Evolutionary conservation across 2,113 vertebrate species (phyloP).

Genomic region (Poeciliopsis prolifica): DNA sequence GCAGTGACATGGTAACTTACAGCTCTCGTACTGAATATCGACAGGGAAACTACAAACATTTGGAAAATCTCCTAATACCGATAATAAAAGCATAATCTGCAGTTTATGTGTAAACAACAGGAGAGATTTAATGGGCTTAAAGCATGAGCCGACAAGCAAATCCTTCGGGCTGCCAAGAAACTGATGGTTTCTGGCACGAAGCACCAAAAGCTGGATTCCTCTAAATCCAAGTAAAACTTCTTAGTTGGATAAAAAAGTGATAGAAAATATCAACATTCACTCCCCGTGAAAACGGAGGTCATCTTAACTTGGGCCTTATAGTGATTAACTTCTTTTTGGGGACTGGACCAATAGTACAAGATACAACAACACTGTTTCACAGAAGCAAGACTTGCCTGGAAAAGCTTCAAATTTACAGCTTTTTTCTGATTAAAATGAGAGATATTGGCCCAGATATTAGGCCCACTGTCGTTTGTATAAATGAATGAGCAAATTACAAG

Average conservation of each 20-base stretch:
- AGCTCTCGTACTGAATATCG: background rate
- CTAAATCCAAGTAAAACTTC: background rate
- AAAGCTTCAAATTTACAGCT: too few species aligned
- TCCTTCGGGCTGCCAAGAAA: background rate
- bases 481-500: too few species aligned
- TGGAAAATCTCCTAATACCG: background rate
- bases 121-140: background rate
- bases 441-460: too few species aligned
- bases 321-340: background rate
- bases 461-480: too few species aligned
- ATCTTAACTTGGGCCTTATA: background rate
- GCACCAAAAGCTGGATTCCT: background rate
- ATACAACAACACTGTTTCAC: background rate
- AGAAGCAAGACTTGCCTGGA: background rate
- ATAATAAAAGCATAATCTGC: conserved; percentile 34
- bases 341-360: background rate
- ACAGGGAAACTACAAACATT: background rate
- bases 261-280: background rate
- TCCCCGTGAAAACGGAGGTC: background rate
- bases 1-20: background rate
- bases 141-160: background rate
- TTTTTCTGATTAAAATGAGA: too few species aligned
- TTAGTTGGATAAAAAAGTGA: background rate
- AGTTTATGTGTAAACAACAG: conserved; percentile 9
- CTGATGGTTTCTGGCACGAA: background rate